These are phyloP conservation scores for Nomada flava DNA, from an alignment of 2,888 invertebrate genomes.

Conservation along the genomic window DNA sequence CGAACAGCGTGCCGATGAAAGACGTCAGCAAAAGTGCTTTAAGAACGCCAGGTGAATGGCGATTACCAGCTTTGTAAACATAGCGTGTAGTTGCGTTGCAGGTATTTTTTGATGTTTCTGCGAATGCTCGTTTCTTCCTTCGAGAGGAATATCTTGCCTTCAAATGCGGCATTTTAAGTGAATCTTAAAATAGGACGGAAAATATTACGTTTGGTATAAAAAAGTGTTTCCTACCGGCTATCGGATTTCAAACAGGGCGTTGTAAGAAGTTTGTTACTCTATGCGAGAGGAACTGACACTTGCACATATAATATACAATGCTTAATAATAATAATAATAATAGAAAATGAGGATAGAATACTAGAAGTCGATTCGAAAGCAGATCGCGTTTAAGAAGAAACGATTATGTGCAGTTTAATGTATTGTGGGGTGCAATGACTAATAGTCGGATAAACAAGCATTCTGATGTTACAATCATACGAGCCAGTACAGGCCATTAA, in stretches of 20 bases:
- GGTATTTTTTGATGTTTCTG: not conserved
- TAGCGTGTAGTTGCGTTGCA: not conserved
- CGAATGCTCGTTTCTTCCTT: not conserved
- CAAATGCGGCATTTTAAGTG: not conserved
- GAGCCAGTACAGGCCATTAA: not conserved
- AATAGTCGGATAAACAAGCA: no score
- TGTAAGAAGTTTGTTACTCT: not conserved
- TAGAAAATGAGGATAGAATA: no score
- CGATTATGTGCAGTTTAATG: no score
- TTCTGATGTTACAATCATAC: no score
- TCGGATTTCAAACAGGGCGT: no score
- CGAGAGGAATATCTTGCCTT: not conserved
- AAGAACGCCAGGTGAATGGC: conserved; percentile 22
- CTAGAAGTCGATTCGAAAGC: no score
- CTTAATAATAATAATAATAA: no score
- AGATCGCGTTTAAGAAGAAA: no score
- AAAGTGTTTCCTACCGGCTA: no score
- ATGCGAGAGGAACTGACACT: not conserved
- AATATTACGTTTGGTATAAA: not conserved
- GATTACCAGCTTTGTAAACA: conserved; percentile 35
- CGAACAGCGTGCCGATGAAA: conserved; percentile 23
- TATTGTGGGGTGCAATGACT: no score
- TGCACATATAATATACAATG: no score
- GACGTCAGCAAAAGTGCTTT: conserved; percentile 3
- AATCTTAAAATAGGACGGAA: not conserved